Evolutionary conservation across 2,797 vertebrate species (phyloP).

Genomic region (Hypotaenidia philippensis): DNA sequence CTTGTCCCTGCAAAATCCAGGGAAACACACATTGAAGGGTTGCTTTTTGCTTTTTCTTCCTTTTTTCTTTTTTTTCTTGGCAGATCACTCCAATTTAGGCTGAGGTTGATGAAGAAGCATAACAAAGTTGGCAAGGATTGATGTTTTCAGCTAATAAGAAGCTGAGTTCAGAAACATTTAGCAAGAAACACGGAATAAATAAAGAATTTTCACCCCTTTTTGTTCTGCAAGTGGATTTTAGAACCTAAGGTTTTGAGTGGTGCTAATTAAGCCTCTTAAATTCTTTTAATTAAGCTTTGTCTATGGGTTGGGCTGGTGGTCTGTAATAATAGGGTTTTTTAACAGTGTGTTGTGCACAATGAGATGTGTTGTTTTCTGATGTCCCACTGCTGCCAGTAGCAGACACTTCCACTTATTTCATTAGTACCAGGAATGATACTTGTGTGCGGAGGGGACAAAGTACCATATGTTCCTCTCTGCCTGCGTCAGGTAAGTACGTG

Average conservation of each 20-base stretch:
- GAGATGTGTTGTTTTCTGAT: not conserved
- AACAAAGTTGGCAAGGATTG: not conserved
- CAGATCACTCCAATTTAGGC: not conserved
- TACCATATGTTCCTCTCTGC: not conserved
- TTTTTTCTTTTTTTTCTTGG: not conserved
- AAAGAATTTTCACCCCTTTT: not conserved
- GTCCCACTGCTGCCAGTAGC: not conserved
- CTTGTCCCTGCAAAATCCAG: not conserved
- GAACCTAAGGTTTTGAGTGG: not conserved
- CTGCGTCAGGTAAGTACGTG: not conserved
- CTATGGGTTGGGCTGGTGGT: not conserved
- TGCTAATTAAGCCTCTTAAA: not conserved
- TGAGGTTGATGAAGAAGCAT: not conserved
- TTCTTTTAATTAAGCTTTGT: not conserved
- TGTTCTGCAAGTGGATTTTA: not conserved
- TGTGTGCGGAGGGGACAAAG: not conserved
- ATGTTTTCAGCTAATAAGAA: not conserved
- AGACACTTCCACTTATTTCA: not conserved
- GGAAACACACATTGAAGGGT: not conserved
- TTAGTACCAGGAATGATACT: not conserved
- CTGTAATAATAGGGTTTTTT: not conserved
- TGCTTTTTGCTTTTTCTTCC: no score
- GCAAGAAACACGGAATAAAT: not conserved
- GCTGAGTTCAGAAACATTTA: not conserved
- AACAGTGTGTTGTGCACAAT: not conserved